A percentile compares a stretch with the other conserved stretches of the same genome.
phyloP scores from a whole-genome alignment of 30 jellyfish, hydroid and myxozoan genomes.

The Hydractinia echinata region DNA sequence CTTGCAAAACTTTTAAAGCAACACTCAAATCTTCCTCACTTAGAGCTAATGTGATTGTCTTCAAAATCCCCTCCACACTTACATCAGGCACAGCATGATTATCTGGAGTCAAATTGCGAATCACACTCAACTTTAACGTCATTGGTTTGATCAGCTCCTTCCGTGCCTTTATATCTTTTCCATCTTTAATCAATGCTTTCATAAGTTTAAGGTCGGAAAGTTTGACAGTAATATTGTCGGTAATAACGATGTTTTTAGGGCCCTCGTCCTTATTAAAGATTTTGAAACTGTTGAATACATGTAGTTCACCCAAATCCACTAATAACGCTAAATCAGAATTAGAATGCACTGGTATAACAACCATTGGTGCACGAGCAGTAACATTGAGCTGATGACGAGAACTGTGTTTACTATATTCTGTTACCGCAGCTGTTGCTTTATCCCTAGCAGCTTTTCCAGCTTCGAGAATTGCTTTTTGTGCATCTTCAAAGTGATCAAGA shows the following conservation, averaged over 20 bases:
- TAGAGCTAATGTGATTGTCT: conserved; percentile 51
- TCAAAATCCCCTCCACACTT: conserved; percentile 47
- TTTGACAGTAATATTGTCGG: conserved; percentile 70
- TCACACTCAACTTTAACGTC: conserved; percentile 47
- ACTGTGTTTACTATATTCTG: conserved; percentile 45
- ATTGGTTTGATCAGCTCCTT: conserved; percentile 79
- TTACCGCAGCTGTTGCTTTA: conserved; percentile 71
- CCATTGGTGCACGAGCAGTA: conserved; percentile 72
- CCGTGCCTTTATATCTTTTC: conserved; percentile 51
- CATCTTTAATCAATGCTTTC: conserved; percentile 74
- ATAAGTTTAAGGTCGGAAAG: conserved; percentile 54
- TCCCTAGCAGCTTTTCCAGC: conserved; percentile 89
- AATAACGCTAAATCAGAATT: conserved; percentile 55
- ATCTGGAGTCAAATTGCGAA: conserved; percentile 76
- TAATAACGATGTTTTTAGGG: conserved; percentile 45
- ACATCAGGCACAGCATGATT: conserved; percentile 74
- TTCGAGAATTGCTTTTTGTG: conserved; percentile 59
- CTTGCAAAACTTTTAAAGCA: conserved; percentile 62
- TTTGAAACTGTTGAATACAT: conserved; percentile 58
- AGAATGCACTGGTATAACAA: conserved; percentile 72
- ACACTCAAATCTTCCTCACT: conserved; percentile 90
- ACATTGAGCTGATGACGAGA: conserved; percentile 63
- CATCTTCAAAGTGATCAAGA: conserved; percentile 74
- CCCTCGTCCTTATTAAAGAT: conserved; percentile 29
- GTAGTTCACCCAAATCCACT: conserved; percentile 80